Conservation (phyloP, 2,797 vertebrate species). For the Psittacula echo region DNA sequence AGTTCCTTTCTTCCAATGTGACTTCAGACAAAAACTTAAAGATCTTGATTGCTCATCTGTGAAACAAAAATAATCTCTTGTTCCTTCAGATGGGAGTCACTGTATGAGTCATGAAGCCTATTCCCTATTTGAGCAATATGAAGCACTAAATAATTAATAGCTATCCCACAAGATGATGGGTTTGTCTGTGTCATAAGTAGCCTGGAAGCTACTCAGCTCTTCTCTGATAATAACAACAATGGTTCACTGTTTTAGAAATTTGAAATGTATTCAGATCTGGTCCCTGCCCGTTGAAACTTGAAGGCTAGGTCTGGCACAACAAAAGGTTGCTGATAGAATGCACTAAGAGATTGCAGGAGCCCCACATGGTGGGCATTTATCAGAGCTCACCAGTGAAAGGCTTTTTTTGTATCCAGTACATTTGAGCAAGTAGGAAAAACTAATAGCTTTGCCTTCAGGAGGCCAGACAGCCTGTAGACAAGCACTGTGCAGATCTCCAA, state of each 20-base stretch:
- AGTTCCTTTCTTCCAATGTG: not conserved
- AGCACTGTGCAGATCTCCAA: constrained; percentile 22
- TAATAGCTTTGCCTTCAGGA: constrained; percentile 47
- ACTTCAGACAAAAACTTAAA: not conserved
- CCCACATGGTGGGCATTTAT: not conserved
- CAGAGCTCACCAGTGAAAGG: constrained; percentile 14
- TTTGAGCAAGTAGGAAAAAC: constrained; percentile 42
- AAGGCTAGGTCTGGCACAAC: not conserved
- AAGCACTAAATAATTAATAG: not conserved
- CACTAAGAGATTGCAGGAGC: not conserved
- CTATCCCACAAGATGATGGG: not conserved
- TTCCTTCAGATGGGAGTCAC: not conserved
- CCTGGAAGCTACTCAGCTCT: not conserved
- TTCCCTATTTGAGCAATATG: not conserved
- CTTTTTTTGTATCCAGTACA: constrained; percentile 1
- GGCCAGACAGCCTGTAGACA: constrained; percentile 40
- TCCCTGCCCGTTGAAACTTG: not conserved
- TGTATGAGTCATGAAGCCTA: not conserved
- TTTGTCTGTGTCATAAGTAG: not conserved
- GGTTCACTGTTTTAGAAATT: not conserved
- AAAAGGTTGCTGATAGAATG: not conserved
- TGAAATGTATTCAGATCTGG: not conserved
- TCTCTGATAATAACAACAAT: not conserved
- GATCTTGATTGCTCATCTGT: not conserved
- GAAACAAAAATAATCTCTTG: not conserved